Evolutionary conservation across 2,113 vertebrate species (phyloP).

Genomic region (Colius striatus): DNA sequence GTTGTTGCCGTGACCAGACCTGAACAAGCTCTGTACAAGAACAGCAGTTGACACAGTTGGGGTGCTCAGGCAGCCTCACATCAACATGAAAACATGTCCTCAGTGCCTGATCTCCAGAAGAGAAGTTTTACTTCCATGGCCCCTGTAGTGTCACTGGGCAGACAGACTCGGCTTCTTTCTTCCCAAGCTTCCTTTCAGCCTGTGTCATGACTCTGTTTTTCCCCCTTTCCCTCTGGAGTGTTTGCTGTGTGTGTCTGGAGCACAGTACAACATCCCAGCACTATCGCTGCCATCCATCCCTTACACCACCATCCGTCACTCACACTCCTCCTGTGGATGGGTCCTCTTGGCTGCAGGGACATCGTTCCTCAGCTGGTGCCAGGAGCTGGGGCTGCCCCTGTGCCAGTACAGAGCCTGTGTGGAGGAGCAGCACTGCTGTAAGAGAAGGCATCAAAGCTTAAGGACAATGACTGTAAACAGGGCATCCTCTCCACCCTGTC

Average conservation of each 20-base stretch:
- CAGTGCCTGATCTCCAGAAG: neutral
- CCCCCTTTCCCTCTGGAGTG: neutral
- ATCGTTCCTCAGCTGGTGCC: neutral
- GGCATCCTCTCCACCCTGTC: too few species aligned
- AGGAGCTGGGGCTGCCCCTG: neutral
- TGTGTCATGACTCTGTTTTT: neutral
- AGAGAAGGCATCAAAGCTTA: neutral
- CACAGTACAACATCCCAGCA: neutral
- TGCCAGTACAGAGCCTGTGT: neutral
- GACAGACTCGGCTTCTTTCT: neutral
- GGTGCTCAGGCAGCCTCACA: neutral
- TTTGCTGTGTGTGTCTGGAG: neutral
- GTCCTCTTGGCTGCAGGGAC: neutral
- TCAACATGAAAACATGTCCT: neutral
- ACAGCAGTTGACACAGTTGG: neutral
- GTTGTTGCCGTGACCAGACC: neutral
- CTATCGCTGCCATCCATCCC: neutral
- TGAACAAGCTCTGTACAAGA: neutral
- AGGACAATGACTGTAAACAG: neutral
- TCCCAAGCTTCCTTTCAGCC: neutral
- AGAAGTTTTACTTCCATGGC: neutral
- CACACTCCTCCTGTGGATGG: neutral
- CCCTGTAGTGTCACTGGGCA: neutral
- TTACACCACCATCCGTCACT: neutral
- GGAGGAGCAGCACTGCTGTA: accelerated